Conservation (phyloP, 35 echinoderm and acorn worm genomes). For the Acanthaster planci region DNA sequence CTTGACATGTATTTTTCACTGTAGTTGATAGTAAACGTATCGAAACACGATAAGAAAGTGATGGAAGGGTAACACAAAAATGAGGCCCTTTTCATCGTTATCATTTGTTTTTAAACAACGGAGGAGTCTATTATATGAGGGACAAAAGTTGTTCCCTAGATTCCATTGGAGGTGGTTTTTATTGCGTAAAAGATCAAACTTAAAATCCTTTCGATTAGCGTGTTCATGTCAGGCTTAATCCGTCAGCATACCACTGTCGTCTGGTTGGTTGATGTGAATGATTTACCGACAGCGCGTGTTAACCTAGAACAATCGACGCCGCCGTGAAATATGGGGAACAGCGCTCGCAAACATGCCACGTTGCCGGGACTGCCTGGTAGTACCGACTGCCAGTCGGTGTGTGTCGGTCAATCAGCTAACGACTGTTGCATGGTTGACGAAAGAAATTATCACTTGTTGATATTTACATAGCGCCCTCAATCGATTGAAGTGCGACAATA, state of each 20-base stretch:
- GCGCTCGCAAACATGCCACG: conserved; percentile 23
- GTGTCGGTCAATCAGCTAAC: not conserved
- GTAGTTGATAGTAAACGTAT: too few relatives aligned
- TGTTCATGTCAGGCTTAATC: conserved; percentile 17
- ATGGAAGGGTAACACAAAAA: too few relatives aligned
- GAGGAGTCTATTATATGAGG: too few relatives aligned
- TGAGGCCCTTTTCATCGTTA: too few relatives aligned
- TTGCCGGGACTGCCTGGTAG: not conserved
- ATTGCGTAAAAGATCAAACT: not conserved
- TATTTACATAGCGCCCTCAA: too few relatives aligned
- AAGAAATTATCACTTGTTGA: not conserved
- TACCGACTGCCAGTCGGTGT: not conserved
- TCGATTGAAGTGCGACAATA: too few relatives aligned
- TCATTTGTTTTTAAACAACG: too few relatives aligned
- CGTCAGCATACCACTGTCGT: conserved; percentile 19
- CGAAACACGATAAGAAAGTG: too few relatives aligned
- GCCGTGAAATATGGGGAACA: conserved; percentile 9
- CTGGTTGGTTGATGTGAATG: not conserved
- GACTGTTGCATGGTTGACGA: conserved; percentile 7
- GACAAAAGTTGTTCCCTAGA: too few relatives aligned
- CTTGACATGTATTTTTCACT: too few relatives aligned
- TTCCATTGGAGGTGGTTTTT: too few relatives aligned
- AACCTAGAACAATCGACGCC: conserved; percentile 15
- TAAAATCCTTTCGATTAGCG: conserved; percentile 11
- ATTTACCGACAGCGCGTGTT: conserved; percentile 7